Percentiles rank a stretch among this genome's conserved stretches.
These are phyloP conservation scores for Agapostemon virescens DNA, from an alignment of 2,888 invertebrate genomes.

Conservation along the genomic window DNA sequence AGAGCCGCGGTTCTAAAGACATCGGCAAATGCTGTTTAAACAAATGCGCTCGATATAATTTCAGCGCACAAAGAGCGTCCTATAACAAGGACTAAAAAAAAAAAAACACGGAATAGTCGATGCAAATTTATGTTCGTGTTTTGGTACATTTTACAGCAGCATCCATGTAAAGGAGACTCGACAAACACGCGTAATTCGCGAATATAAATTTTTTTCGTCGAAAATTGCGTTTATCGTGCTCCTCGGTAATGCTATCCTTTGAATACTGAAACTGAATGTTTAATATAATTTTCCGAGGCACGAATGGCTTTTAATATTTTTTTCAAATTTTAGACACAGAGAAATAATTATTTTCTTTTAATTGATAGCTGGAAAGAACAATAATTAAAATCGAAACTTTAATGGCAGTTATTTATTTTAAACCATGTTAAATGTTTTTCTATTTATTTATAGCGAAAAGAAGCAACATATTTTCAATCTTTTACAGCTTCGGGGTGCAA, in stretches of 20 bases:
- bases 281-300: too few relatives aligned
- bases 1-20: conserved; percentile 23
- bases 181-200: neutral
- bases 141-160: neutral
- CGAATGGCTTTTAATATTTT: too few relatives aligned
- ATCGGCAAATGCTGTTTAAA: conserved; percentile 36
- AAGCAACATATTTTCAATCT: neutral
- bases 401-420: too few relatives aligned
- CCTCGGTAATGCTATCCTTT: neutral
- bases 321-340: too few relatives aligned
- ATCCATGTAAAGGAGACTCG: neutral
- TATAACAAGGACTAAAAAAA: conserved; percentile 20
- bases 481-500: neutral
- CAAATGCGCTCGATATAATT: conserved; percentile 33
- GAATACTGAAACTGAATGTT: too few relatives aligned
- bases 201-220: neutral
- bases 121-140: neutral
- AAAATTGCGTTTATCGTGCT: neutral
- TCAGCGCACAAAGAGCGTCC: conserved; percentile 17
- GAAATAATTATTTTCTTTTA: too few relatives aligned
- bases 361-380: too few relatives aligned
- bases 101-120: neutral
- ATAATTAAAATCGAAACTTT: too few relatives aligned
- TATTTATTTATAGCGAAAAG: neutral
- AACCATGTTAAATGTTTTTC: too few relatives aligned